These are phyloP conservation scores for Anas platyrhynchos DNA, from an alignment of 2,113 vertebrate species.

Conservation along the genomic window DNA sequence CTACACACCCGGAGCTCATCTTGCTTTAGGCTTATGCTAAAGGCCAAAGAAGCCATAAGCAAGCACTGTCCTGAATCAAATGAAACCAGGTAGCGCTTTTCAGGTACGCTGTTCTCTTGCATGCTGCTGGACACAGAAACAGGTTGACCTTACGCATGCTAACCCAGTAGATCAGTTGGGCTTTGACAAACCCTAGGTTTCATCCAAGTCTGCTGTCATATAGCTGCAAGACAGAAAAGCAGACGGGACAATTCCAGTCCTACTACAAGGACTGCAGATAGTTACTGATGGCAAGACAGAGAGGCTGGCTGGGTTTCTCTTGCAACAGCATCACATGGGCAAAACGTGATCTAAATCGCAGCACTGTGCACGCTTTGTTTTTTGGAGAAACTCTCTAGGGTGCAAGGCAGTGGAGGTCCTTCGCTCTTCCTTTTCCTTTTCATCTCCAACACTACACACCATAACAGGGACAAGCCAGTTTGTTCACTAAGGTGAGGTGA, in stretches of 20 bases:
- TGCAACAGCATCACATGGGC: neutral
- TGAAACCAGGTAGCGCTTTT: neutral
- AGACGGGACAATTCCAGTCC: neutral
- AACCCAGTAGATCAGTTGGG: too few species aligned
- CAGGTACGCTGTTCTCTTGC: neutral
- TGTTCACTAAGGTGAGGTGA: neutral
- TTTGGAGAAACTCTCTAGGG: neutral
- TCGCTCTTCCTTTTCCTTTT: neutral
- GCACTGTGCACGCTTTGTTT: neutral
- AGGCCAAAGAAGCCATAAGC: neutral
- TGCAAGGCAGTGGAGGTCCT: neutral
- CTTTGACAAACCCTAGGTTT: neutral
- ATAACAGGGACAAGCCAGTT: neutral
- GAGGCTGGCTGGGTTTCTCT: neutral
- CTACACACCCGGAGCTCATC: neutral
- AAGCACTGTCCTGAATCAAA: neutral
- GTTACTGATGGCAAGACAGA: neutral
- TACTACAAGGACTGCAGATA: rapidly evolving
- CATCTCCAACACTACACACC: neutral
- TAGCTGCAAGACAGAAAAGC: neutral
- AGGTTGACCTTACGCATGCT: neutral
- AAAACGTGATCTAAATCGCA: neutral
- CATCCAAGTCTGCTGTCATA: neutral
- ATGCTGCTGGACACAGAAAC: neutral
- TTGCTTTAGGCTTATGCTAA: neutral